Evolutionary conservation across 1,140 invertebrate genomes (phyloP).

Genomic region (Campodea augens): DNA sequence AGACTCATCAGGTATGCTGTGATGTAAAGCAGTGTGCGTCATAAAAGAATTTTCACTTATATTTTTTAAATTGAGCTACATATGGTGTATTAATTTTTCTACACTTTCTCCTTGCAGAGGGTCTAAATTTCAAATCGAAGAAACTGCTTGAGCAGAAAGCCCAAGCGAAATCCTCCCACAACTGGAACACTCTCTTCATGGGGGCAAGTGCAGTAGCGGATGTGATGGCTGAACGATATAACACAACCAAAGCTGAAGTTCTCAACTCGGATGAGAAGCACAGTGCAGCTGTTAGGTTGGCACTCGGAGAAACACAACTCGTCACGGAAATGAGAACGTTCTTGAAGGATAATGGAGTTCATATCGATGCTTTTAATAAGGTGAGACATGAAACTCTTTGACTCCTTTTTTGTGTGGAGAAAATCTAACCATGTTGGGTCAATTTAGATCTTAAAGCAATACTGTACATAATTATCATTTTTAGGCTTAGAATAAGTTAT

Average conservation of each 20-base stretch:
- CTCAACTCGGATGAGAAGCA: slow-evolving; percentile 25
- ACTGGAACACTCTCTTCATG: slow-evolving; percentile 94
- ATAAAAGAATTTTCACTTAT: too few relatives aligned
- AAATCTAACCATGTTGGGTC: too few relatives aligned
- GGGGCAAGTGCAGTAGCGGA: slow-evolving; percentile 86
- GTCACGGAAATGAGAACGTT: slow-evolving; percentile 77
- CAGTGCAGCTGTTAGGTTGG: slow-evolving; percentile 81
- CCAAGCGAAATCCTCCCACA: slow-evolving; percentile 56
- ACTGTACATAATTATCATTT: too few relatives aligned
- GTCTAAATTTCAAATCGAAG: slow-evolving; percentile 61
- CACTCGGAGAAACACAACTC: slow-evolving; percentile 90
- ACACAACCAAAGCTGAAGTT: slow-evolving; percentile 56
- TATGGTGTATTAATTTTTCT: not conserved
- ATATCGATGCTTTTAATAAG: slow-evolving; percentile 69
- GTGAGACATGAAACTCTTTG: slow-evolving; percentile 21
- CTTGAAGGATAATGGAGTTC: slow-evolving; percentile 70
- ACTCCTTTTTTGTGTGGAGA: too few relatives aligned
- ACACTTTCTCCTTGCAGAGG: slow-evolving; percentile 23
- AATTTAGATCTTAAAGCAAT: too few relatives aligned
- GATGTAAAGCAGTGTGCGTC: too few relatives aligned
- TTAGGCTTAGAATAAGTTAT: too few relatives aligned
- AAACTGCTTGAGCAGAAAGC: slow-evolving; percentile 63
- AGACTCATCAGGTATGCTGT: too few relatives aligned
- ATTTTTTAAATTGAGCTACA: too few relatives aligned
- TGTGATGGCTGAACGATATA: slow-evolving; percentile 67